Percentiles rank a stretch among this genome's conserved stretches.
phyloP scores from a whole-genome alignment of 2,797 vertebrate species.

The Microctenopoma lineatum region DNA sequence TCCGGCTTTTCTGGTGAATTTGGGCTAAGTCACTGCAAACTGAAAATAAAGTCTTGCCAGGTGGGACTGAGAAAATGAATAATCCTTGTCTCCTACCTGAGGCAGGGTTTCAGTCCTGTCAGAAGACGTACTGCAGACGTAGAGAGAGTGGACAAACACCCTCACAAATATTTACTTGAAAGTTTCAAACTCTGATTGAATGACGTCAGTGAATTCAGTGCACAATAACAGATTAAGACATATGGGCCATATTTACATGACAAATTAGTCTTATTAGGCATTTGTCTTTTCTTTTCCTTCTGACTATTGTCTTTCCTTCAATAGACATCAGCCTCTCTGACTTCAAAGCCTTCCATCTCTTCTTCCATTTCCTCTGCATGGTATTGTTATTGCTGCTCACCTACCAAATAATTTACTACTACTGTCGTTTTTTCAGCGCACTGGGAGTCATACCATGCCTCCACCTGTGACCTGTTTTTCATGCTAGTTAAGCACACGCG shows the following conservation, averaged over 20 bases:
- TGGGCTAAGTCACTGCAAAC: slow-evolving; percentile 21
- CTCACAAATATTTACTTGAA: not conserved
- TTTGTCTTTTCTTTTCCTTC: not conserved
- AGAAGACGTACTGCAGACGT: slow-evolving; percentile 17
- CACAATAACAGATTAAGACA: not conserved
- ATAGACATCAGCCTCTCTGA: not conserved
- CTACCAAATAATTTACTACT: slow-evolving; percentile 25
- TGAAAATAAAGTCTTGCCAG: slow-evolving; percentile 45
- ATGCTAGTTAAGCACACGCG: slow-evolving; percentile 24
- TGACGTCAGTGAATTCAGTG: not conserved
- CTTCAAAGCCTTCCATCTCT: slow-evolving; percentile 8
- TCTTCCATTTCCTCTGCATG: slow-evolving; percentile 2
- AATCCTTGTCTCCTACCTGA: slow-evolving; percentile 32
- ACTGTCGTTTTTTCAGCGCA: slow-evolving; percentile 21
- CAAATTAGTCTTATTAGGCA: not conserved
- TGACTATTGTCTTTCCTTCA: not conserved
- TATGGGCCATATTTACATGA: not conserved
- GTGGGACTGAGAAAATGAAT: slow-evolving; percentile 47
- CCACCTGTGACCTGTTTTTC: slow-evolving; percentile 42
- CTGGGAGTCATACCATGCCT: slow-evolving; percentile 30
- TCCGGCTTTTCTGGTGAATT: slow-evolving; percentile 7
- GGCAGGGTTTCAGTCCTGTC: slow-evolving; percentile 28
- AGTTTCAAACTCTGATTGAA: slow-evolving; percentile 2
- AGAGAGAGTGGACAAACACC: slow-evolving; percentile 1
- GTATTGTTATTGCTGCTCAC: slow-evolving; percentile 16